Evolutionary conservation across 2,113 vertebrate species (phyloP).

Genomic region (Dolichotis patagonum): DNA sequence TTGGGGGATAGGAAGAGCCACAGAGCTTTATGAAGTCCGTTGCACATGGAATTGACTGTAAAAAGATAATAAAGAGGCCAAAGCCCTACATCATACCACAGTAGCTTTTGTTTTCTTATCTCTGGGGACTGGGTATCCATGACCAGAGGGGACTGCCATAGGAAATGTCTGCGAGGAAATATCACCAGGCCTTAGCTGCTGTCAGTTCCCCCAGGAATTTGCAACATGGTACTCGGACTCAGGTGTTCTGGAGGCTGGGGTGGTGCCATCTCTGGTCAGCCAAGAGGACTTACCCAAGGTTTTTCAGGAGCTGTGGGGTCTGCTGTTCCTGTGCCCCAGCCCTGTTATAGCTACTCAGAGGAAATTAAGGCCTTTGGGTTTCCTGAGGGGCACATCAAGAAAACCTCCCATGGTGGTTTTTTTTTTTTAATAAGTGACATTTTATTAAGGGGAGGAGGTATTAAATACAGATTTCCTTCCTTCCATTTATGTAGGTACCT

Average conservation of each 20-base stretch:
- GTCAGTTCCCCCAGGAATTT: background rate
- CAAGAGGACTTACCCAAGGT: background rate
- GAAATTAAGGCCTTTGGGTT: background rate
- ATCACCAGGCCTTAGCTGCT: background rate
- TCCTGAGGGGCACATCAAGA: background rate
- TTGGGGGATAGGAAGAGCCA: slow-evolving; percentile 89
- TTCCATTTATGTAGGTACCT: too few species aligned
- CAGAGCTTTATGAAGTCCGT: slow-evolving; percentile 89
- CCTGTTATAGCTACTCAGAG: background rate
- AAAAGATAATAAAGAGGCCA: slow-evolving; percentile 85
- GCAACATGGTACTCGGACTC: background rate
- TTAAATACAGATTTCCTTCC: too few species aligned
- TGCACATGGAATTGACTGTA: slow-evolving; percentile 92
- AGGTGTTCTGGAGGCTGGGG: background rate
- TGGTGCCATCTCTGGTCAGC: background rate
- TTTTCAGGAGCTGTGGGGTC: background rate
- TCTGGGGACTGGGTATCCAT: slow-evolving; percentile 15
- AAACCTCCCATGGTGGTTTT: background rate
- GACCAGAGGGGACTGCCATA: background rate
- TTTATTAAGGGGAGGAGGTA: too few species aligned
- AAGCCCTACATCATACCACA: slow-evolving; percentile 66
- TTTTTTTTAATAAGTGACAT: too few species aligned
- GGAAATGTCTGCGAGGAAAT: slow-evolving; percentile 21
- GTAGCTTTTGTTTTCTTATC: slow-evolving; percentile 73
- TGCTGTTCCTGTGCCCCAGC: background rate